Percentiles rank a stretch among this genome's conserved stretches.
These are phyloP conservation scores for Pocillopora verrucosa DNA, from an alignment of 64 coral and sea anemone species.

Conservation along the genomic window DNA sequence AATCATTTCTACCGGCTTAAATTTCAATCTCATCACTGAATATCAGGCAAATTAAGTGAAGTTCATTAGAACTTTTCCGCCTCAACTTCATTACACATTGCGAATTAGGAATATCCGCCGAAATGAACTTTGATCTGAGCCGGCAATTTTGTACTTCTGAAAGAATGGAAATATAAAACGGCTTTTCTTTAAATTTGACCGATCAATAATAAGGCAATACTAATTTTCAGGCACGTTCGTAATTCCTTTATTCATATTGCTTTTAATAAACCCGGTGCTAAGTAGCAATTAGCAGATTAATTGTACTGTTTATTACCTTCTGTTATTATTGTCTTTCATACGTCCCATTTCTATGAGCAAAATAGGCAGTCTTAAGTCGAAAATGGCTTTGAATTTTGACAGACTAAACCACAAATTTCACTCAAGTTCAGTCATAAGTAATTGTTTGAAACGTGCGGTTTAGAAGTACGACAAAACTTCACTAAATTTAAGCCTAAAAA, in stretches of 20 bases:
- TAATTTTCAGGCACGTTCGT: constrained; percentile 34
- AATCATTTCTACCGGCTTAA: constrained; percentile 31
- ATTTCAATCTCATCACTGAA: constrained; percentile 39
- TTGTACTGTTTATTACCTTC: constrained; percentile 32
- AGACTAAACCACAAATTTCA: constrained; percentile 1
- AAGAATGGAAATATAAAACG: constrained; percentile 23
- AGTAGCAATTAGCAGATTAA: constrained; percentile 35
- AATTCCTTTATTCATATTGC: constrained; percentile 32
- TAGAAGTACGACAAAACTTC: background rate
- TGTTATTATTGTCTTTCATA: background rate
- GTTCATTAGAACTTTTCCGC: constrained; percentile 32
- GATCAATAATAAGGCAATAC: constrained; percentile 16
- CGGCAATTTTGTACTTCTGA: constrained; percentile 38
- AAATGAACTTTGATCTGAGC: constrained; percentile 5
- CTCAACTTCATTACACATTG: background rate
- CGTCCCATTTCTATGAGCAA: background rate
- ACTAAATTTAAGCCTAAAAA: background rate
- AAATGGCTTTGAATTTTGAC: constrained; percentile 33
- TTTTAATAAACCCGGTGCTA: constrained; percentile 36
- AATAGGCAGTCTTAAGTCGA: background rate
- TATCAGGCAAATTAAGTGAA: constrained; percentile 20
- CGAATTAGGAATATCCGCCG: constrained; percentile 46
- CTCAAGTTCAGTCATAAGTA: background rate
- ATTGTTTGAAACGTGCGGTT: background rate
- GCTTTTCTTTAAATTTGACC: constrained; percentile 27